phyloP scores from a whole-genome alignment of 2,113 vertebrate genomes.

The Corythaeola cristata region DNA sequence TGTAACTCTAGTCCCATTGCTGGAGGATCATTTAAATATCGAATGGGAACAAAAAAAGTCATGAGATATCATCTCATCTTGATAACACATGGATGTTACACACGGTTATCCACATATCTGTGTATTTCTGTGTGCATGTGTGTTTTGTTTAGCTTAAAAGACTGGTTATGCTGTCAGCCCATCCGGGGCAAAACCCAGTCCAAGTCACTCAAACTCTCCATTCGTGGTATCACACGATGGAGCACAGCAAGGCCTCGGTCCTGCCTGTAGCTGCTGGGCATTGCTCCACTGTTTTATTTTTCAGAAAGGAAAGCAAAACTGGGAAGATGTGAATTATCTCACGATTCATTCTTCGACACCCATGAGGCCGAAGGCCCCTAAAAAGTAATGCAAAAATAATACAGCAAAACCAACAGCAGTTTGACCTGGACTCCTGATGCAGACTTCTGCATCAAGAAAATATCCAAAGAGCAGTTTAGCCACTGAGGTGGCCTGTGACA shows the following conservation, averaged over 20 bases:
- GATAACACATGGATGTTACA: neutral
- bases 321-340: neutral
- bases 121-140: neutral
- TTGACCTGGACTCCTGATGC: neutral
- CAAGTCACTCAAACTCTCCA: neutral
- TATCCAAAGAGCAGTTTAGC: neutral
- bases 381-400: neutral
- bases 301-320: neutral
- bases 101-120: fast-evolving
- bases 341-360: neutral
- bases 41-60: neutral
- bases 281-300: neutral
- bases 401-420: neutral
- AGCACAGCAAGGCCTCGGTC: neutral
- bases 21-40: neutral
- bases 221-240: neutral
- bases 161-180: neutral
- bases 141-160: neutral
- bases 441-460: neutral
- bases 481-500: neutral
- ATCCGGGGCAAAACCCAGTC: neutral
- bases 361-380: neutral
- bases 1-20: neutral
- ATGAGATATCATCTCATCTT: neutral
- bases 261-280: neutral